phyloP scores from a whole-genome alignment of 2,888 invertebrate species.

The Syrphus vitripennis region DNA sequence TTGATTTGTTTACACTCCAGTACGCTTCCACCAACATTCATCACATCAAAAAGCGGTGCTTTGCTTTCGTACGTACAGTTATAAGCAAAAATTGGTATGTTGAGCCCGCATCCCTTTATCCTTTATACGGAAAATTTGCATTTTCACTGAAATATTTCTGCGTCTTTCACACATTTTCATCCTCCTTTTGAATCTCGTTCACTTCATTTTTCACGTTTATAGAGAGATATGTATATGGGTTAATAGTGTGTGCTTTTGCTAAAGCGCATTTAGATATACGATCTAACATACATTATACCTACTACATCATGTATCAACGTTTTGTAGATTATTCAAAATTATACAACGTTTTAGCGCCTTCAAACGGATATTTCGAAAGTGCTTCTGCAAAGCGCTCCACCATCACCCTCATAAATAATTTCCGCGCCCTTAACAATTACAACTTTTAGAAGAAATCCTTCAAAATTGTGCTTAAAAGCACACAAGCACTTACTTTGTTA shows the following conservation, averaged over 20 bases:
- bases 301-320: neutral
- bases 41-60: neutral
- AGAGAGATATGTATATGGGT: conserved; percentile 32
- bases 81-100: conserved; percentile 15
- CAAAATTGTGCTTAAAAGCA: neutral
- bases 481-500: neutral
- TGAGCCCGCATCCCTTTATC: neutral
- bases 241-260: conserved; percentile 12
- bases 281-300: too few relatives aligned
- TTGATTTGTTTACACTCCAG: conserved; percentile 43
- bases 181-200: neutral
- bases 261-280: conserved; percentile 20
- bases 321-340: conserved; percentile 37
- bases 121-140: conserved; percentile 11
- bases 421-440: neutral
- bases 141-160: conserved; percentile 13
- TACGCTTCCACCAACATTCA: conserved; percentile 4
- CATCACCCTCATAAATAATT: neutral
- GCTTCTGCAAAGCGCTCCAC: neutral
- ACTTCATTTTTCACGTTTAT: neutral
- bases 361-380: neutral
- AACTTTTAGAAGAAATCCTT: conserved; percentile 25
- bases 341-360: neutral
- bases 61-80: neutral
- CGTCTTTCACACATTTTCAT: neutral